Percentiles rank a stretch among this genome's conserved stretches.
Evolutionary conservation across 2,888 invertebrate genomes (phyloP).

Genomic region (Mesorhabditis belari): DNA sequence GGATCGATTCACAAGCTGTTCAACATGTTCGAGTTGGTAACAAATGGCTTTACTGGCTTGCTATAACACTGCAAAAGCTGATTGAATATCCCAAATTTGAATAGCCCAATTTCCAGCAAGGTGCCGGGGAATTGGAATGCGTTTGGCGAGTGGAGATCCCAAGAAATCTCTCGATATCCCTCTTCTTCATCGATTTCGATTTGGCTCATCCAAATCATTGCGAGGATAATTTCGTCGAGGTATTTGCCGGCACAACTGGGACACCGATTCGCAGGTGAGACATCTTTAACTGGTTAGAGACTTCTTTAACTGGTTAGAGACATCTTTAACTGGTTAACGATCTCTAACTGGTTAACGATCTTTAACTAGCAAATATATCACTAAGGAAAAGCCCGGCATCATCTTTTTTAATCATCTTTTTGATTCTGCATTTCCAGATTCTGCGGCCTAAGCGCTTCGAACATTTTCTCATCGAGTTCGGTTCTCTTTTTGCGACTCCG

Average conservation of each 20-base stretch:
- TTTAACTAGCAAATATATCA: too few relatives aligned
- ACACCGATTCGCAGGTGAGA: background rate
- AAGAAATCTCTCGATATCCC: slow-evolving; percentile 20
- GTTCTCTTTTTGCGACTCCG: slow-evolving; percentile 31
- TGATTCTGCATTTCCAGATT: slow-evolving; percentile 16
- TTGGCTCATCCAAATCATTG: slow-evolving; percentile 48
- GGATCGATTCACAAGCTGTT: slow-evolving; percentile 23
- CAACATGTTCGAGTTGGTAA: background rate
- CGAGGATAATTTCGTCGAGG: slow-evolving; percentile 45
- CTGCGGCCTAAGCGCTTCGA: slow-evolving; percentile 31
- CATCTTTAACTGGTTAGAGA: slow-evolving; percentile 15
- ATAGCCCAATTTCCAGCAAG: slow-evolving; percentile 10
- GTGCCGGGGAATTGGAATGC: slow-evolving; percentile 34
- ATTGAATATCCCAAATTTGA: background rate
- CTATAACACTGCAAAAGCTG: background rate
- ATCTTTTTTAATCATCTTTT: slow-evolving; percentile 11
- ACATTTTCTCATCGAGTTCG: slow-evolving; percentile 23
- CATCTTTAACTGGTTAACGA: too few relatives aligned
- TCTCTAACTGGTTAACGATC: too few relatives aligned
- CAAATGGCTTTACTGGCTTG: background rate
- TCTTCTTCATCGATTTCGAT: slow-evolving; percentile 42
- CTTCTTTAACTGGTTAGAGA: too few relatives aligned
- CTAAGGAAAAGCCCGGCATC: too few relatives aligned
- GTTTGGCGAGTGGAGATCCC: slow-evolving; percentile 40
- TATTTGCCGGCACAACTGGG: slow-evolving; percentile 34